phyloP scores from a whole-genome alignment of 2,113 vertebrate species.

The Glaucomys volans region DNA sequence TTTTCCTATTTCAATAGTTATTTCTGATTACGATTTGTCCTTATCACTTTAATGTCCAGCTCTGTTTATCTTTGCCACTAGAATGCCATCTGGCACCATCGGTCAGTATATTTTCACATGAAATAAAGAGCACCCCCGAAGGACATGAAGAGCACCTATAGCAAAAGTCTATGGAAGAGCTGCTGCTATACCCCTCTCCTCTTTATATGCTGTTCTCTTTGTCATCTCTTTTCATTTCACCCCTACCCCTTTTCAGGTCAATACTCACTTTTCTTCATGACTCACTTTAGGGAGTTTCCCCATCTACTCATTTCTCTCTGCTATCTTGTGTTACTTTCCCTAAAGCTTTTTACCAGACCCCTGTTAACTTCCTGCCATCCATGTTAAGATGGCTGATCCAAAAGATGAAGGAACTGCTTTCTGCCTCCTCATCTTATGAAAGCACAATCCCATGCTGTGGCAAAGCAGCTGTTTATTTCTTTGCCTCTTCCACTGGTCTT shows the following conservation, averaged over 20 bases:
- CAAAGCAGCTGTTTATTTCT: background rate
- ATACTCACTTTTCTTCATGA: background rate
- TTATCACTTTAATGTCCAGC: background rate
- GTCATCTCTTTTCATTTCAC: background rate
- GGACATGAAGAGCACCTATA: background rate
- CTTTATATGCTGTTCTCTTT: background rate
- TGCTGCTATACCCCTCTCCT: accelerated
- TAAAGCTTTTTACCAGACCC: background rate
- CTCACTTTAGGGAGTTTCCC: background rate
- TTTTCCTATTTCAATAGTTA: background rate
- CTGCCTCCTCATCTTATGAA: background rate
- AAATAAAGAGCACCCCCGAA: background rate
- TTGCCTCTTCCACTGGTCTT: background rate
- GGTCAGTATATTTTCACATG: background rate
- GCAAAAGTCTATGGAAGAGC: background rate
- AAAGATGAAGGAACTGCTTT: background rate
- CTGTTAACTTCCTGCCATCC: background rate
- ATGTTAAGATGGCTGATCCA: background rate
- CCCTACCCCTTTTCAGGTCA: background rate
- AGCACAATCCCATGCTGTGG: accelerated
- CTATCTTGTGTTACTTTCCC: background rate
- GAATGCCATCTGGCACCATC: too few relatives aligned
- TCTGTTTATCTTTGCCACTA: background rate
- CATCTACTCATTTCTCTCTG: background rate
- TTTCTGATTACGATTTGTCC: background rate